These are phyloP conservation scores for Sebastes matsubarae DNA, from an alignment of 2,797 vertebrate species.

Conservation along the genomic window DNA sequence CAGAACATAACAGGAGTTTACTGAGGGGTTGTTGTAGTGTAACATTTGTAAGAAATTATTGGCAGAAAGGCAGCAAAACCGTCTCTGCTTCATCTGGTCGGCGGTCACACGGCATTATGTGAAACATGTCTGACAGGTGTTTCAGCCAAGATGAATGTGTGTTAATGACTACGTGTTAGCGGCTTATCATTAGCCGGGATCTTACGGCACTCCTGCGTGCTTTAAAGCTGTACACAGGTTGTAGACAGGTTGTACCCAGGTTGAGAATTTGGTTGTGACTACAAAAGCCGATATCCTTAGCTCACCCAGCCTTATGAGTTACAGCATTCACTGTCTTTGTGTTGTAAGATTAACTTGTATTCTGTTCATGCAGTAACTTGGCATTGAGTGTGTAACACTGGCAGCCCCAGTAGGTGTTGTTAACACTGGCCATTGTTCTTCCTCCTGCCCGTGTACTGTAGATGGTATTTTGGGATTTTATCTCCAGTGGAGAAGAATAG, in stretches of 20 bases:
- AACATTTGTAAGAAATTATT: conserved; percentile 4
- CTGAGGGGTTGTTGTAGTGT: neutral
- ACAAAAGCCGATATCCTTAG: neutral
- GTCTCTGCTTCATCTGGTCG: conserved; percentile 8
- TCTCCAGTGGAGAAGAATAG: conserved; percentile 51
- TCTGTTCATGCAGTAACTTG: conserved; percentile 30
- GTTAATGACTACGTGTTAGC: conserved; percentile 8
- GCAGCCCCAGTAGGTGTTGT: conserved; percentile 39
- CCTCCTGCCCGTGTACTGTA: conserved; percentile 21
- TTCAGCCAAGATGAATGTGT: conserved; percentile 8
- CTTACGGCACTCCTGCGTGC: neutral
- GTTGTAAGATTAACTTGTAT: conserved; percentile 12
- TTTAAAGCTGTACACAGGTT: neutral
- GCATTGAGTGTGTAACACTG: conserved; percentile 17
- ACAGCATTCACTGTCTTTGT: neutral
- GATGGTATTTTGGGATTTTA: conserved; percentile 57
- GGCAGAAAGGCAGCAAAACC: neutral
- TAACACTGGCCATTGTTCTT: conserved; percentile 53
- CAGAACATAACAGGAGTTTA: neutral
- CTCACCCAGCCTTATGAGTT: neutral
- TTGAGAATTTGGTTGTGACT: conserved; percentile 1
- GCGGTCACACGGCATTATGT: neutral
- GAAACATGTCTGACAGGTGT: conserved; percentile 47
- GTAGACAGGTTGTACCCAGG: neutral
- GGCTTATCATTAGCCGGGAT: conserved; percentile 35